Evolutionary conservation across 2,113 vertebrate genomes (phyloP), one percentile per base, ranked within the genome.

Genomic region (Rousettus leschenaultii): DNA sequence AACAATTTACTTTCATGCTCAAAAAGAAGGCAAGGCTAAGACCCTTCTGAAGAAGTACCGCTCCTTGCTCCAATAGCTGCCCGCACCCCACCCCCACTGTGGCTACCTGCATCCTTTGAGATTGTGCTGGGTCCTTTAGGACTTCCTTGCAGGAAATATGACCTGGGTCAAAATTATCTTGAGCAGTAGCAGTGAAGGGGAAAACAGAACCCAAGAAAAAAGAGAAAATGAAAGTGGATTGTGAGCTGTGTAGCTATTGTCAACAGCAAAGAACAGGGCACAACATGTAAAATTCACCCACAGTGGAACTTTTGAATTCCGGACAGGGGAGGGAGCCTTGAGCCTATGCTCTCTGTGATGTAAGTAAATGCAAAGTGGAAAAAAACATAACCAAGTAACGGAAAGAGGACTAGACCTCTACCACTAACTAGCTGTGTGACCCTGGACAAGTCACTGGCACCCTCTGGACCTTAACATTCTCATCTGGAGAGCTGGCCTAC

Each of bases 1-100:
- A 92, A 78, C 61, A 88, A 86, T 96, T 97, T 96, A 35, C 92
- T 97, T 85, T n/a, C 70, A 78, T 80, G 73, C 83, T 65, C 68
- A 86, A 90, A 86, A 7, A 13, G 43, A 61, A 70, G 71, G 12
- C 85, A 94, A 97, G 35, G 7, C 74, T n/a, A 24, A 84, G 74
- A 57, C 35, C 35, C 35, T 90, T 65, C 24, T 7, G 21, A 18
- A 57, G 63, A 45, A 86, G 59, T 3, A 1, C 7, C 61, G n/a
- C 38, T 33, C 13, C n/a, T 10, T 51, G 7, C 55, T 95, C 18
- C 2, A 12, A n/a, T 0, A 1, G 28, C 24, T 33, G 51, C 51
- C 14, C 51, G 5, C 51, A 51, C 14, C 51, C 51, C 51, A 51
- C 5, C 45, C 12, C 22, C 35, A 33, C n/a, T 3, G 24, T 40